Conservation (phyloP, 2,888 invertebrate genomes). For the Limenitis camilla region DNA sequence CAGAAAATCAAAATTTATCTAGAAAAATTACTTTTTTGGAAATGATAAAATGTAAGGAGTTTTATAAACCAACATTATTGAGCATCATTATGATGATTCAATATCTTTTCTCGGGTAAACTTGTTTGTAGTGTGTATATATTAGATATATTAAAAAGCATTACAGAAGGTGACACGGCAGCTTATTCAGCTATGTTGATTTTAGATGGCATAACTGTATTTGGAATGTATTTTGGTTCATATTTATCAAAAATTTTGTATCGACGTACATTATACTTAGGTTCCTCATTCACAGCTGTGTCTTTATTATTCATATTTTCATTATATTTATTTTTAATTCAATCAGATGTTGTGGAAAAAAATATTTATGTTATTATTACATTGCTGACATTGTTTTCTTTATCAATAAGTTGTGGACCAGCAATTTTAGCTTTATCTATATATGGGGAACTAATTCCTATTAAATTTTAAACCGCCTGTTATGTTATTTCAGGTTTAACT, state of each 20-base stretch:
- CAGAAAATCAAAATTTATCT: neutral
- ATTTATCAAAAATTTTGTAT: conserved; percentile 24
- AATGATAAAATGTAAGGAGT: conserved; percentile 32
- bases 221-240: conserved; percentile 29
- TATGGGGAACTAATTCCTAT: conserved; percentile 45
- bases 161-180: conserved; percentile 37
- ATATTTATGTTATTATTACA: conserved; percentile 33
- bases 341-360: conserved; percentile 34
- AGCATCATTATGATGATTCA: conserved; percentile 35
- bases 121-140: conserved; percentile 41
- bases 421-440: conserved; percentile 44
- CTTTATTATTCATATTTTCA: conserved; percentile 41
- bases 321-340: conserved; percentile 42
- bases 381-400: conserved; percentile 41
- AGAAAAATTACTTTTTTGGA: conserved; percentile 4
- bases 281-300: conserved; percentile 36
- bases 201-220: conserved; percentile 47
- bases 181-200: conserved; percentile 47
- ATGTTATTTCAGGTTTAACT: conserved; percentile 31
- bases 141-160: conserved; percentile 43
- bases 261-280: conserved; percentile 38
- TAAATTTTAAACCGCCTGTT: conserved; percentile 37
- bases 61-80: conserved; percentile 38
- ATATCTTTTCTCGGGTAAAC: conserved; percentile 43
- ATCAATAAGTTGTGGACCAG: conserved; percentile 46